phyloP scores from a whole-genome alignment of 1,140 invertebrate genomes.

The Halesus radiatus region DNA sequence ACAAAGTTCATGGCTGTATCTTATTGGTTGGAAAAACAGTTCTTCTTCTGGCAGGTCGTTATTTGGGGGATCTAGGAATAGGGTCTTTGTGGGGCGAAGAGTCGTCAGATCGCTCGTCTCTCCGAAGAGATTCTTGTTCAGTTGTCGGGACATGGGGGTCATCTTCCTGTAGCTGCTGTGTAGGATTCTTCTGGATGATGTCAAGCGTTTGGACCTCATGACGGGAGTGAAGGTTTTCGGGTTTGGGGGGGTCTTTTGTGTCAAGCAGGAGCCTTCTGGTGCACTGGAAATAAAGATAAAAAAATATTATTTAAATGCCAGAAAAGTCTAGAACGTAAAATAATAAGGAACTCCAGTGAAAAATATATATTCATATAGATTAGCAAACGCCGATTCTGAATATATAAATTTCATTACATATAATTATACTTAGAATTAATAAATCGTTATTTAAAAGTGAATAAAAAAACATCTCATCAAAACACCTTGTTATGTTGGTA shows the following conservation, averaged over 20 bases:
- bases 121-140: conserved; percentile 25
- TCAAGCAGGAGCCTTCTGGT: background rate
- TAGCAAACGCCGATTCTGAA: too few relatives aligned
- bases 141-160: conserved; percentile 11
- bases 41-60: background rate
- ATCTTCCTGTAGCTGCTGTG: background rate
- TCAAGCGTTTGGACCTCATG: conserved; percentile 15
- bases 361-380: too few relatives aligned
- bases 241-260: conserved; percentile 35
- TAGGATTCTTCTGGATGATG: background rate
- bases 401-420: too few relatives aligned
- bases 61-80: background rate
- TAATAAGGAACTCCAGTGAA: too few relatives aligned
- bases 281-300: conserved; percentile 11
- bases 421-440: too few relatives aligned
- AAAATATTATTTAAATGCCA: too few relatives aligned
- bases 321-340: too few relatives aligned
- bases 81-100: background rate
- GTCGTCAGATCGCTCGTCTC: background rate
- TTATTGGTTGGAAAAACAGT: conserved; percentile 17
- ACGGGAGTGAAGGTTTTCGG: conserved; percentile 18
- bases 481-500: too few relatives aligned
- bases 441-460: too few relatives aligned
- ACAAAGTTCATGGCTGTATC: conserved; percentile 7
- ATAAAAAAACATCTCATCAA: too few relatives aligned